A percentile compares a stretch with the other conserved stretches of the same genome.
These are phyloP conservation scores for Lasioglossum oenotherae DNA, from an alignment of 2,888 invertebrate genomes.

Conservation along the genomic window DNA sequence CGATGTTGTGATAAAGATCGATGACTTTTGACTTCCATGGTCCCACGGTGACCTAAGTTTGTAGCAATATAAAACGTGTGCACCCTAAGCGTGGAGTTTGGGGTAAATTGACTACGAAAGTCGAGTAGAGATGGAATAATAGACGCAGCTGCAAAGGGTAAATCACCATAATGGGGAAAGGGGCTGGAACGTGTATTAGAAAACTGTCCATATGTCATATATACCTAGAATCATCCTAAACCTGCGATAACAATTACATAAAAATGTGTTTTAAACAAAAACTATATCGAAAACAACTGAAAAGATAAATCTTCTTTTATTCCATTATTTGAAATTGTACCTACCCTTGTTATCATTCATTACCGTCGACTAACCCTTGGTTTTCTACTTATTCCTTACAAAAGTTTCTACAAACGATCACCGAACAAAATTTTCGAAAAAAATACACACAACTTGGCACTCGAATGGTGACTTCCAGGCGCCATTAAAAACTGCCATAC, in stretches of 20 bases:
- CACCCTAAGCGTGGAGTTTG: not conserved
- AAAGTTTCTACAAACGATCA: not conserved
- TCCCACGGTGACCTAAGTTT: not conserved
- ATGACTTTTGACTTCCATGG: not conserved
- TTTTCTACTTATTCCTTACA: not conserved
- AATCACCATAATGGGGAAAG: not conserved
- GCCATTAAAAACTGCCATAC: no score
- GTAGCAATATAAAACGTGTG: not conserved
- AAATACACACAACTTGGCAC: no score
- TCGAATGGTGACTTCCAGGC: no score
- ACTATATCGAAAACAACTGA: not conserved
- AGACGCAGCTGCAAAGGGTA: not conserved
- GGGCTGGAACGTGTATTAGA: not conserved
- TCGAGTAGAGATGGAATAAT: not conserved
- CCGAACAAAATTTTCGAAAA: no score
- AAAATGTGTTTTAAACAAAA: not conserved
- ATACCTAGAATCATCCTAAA: not conserved
- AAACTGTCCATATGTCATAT: not conserved
- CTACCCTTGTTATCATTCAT: not conserved
- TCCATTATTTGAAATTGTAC: not conserved
- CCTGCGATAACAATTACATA: not conserved
- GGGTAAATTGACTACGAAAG: slow-evolving; percentile 18
- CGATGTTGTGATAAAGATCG: not conserved
- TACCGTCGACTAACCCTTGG: no score
- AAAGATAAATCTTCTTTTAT: not conserved